Conservation (phyloP, 2,113 vertebrate genomes). For the Zingel zingel region DNA sequence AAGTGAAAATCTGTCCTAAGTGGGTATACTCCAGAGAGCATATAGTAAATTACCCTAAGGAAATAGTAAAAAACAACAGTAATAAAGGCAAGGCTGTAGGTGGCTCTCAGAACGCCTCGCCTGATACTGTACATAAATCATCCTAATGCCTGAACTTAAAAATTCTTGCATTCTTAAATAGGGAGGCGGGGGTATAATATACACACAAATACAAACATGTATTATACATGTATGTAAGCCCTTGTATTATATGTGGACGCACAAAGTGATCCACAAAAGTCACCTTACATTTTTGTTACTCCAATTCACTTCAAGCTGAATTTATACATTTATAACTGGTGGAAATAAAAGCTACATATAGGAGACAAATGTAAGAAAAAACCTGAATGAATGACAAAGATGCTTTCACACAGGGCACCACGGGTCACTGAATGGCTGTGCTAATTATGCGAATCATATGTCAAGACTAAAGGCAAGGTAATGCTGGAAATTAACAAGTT, state of each 20-base stretch:
- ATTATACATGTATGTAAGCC: slow-evolving; percentile 9
- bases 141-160: slow-evolving; percentile 80
- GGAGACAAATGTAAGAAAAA: neutral
- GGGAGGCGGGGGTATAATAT: slow-evolving; percentile 50
- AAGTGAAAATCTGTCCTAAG: slow-evolving; percentile 65
- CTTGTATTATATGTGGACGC: slow-evolving; percentile 4
- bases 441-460: neutral
- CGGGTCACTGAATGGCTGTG: neutral
- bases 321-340: neutral
- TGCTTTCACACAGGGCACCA: neutral
- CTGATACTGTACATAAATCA: slow-evolving; percentile 83
- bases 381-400: neutral
- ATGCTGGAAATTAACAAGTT: neutral
- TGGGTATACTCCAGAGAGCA: slow-evolving; percentile 73
- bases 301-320: slow-evolving; percentile 2
- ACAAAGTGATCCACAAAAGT: slow-evolving; percentile 10
- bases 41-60: slow-evolving; percentile 80
- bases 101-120: slow-evolving; percentile 71
- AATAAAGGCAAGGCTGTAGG: slow-evolving; percentile 77
- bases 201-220: slow-evolving; percentile 62
- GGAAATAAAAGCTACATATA: neutral
- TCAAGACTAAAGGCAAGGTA: neutral
- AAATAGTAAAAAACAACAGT: slow-evolving; percentile 82
- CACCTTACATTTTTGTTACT: slow-evolving; percentile 6
- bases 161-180: slow-evolving; percentile 82